phyloP scores from a whole-genome alignment of 2,113 vertebrate species.

The Fulmarus glacialis region DNA sequence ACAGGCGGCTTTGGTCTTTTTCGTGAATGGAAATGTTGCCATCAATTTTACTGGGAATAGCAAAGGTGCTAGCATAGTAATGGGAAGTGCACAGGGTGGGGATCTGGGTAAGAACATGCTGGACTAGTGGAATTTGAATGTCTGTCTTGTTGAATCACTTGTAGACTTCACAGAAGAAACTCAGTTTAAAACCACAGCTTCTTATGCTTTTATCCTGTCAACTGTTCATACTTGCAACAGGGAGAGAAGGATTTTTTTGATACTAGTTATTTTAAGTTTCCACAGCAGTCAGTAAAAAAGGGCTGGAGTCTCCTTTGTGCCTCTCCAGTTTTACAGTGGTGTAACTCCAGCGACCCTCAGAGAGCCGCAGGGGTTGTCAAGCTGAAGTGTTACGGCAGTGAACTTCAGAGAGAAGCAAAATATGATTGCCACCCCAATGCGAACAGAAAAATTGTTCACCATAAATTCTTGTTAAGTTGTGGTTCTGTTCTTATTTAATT shows the following conservation, averaged over 20 bases:
- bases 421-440: neutral
- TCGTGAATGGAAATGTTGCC: neutral
- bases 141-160: neutral
- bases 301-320: neutral
- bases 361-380: neutral
- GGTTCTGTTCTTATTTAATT: constrained; percentile 33
- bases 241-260: neutral
- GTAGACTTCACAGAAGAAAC: neutral
- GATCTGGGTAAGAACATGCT: neutral
- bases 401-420: neutral
- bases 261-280: neutral
- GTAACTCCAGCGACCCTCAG: neutral
- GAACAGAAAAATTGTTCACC: neutral
- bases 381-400: neutral
- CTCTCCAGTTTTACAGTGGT: neutral
- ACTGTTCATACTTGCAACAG: neutral
- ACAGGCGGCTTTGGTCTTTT: neutral
- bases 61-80: neutral
- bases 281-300: neutral
- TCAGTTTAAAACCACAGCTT: neutral
- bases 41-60: neutral
- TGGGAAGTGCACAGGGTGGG: neutral
- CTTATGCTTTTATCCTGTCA: neutral
- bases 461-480: neutral
- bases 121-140: neutral